Base-by-base conservation (phyloP, 1,140 invertebrate genomes). In the Pogonomyrmex californicus region DNA sequence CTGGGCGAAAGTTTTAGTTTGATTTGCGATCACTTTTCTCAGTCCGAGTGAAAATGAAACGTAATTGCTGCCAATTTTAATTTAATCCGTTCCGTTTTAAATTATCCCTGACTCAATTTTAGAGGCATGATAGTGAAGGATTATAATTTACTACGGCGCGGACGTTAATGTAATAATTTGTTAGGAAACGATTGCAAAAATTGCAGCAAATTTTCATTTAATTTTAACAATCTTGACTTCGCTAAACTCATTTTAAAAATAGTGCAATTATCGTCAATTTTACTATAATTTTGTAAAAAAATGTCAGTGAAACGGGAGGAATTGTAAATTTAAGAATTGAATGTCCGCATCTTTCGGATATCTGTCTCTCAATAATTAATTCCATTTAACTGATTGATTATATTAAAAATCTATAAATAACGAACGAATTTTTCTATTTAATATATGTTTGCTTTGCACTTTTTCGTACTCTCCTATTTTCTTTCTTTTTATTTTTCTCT, bases 11-110 rank as follows among this genome's bases (percentile, higher is more conserved):
- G 6, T 83, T 75, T 73, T 17, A 82, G 30, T 51, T 83, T 49
- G 41, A 83, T 75, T 60, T 58, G 41, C 56, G 1, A 58, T 44
- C 14, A 81, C n/a, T 73, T 75, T 83, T 83, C 79, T 30, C 9
- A 41, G 1, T 38, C 1, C 12, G 10, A 36, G n/a, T 38, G 7
- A 47, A 70, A 78, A 36, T n/a, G 17, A 78, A 68, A 44, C 10
- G 10, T 82, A 60, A 73, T 75, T 75, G 54, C 30, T 38, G 41
- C 12, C 38, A 60, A 75, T 49, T 73, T 75, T 60, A 36, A 73
- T 62, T 47, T 60, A 41, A 83, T 38, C 17, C 1, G 41, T n/a
- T 41, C 14, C 23, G 17, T 56, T 44, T 75, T 41, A 81, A 56
- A 44, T 63, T 51, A 51, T 17, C 36, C 23, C 23, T 81, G 36